Percentiles rank a stretch among this genome's conserved stretches.
phyloP scores from a whole-genome alignment of 2,888 invertebrate species.

The Napeogenes inachia region DNA sequence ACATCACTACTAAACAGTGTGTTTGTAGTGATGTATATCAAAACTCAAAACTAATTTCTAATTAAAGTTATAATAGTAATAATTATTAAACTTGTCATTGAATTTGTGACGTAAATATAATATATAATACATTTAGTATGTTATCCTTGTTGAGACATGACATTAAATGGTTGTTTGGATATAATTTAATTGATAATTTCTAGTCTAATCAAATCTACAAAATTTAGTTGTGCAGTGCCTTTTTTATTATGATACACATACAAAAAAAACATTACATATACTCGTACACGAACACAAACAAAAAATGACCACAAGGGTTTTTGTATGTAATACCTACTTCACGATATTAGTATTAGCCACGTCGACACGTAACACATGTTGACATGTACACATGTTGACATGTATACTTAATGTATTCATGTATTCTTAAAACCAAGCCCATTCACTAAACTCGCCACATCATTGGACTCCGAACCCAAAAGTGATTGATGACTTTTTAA shows the following conservation, averaged over 20 bases:
- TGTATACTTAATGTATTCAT: background rate
- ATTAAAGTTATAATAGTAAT: background rate
- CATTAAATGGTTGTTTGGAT: too few species aligned
- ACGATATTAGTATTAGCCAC: background rate
- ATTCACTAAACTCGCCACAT: slow-evolving; percentile 4
- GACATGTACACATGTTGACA: background rate
- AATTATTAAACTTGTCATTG: background rate
- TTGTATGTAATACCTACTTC: too few species aligned
- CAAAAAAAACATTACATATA: too few species aligned
- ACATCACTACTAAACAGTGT: slow-evolving; percentile 39
- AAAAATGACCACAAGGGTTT: too few species aligned
- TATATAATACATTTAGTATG: too few species aligned
- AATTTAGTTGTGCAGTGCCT: too few species aligned
- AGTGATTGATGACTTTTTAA: slow-evolving; percentile 38
- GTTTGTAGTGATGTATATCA: background rate
- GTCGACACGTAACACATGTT: background rate
- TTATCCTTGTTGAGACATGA: too few species aligned
- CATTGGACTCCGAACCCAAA: slow-evolving; percentile 11
- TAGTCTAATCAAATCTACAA: too few species aligned
- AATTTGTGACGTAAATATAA: too few species aligned
- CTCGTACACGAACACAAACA: too few species aligned
- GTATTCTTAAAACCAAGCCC: slow-evolving; percentile 4
- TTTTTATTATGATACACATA: too few species aligned
- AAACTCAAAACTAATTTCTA: background rate
- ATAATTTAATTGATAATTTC: too few species aligned